These are phyloP conservation scores for Tigriopus japonicus DNA, from an alignment of 1,140 invertebrate genomes.

Conservation along the genomic window DNA sequence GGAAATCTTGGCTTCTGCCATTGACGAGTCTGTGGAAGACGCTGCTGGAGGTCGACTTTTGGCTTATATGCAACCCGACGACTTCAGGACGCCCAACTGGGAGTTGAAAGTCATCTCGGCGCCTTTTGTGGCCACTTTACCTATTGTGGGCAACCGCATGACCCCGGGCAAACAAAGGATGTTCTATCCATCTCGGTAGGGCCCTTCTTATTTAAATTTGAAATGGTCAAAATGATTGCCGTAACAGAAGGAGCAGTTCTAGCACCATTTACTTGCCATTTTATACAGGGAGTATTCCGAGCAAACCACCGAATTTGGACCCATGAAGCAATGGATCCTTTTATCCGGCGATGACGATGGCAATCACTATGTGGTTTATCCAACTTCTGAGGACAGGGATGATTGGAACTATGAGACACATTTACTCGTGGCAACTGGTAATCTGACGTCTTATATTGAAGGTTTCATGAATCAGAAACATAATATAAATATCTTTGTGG, in stretches of 20 bases:
- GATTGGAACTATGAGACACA: constrained; percentile 24
- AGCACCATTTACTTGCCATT: constrained; percentile 1
- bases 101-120: no score
- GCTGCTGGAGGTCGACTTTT: constrained; percentile 21
- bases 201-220: background rate
- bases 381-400: constrained; percentile 19
- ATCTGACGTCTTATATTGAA: no score
- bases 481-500: background rate
- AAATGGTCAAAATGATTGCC: background rate
- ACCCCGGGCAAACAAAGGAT: constrained; percentile 21
- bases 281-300: background rate
- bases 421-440: background rate
- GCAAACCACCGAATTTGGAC: constrained; percentile 10
- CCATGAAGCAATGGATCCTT: constrained; percentile 23
- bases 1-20: background rate
- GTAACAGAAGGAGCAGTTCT: background rate
- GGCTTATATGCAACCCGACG: constrained; percentile 18
- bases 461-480: no score
- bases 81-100: constrained; percentile 16
- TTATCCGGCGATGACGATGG: constrained; percentile 28
- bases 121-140: constrained; percentile 17
- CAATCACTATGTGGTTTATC: constrained; percentile 23
- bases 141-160: constrained; percentile 20
- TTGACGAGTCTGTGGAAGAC: constrained; percentile 15
- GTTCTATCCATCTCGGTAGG: constrained; percentile 20